Evolutionary conservation across 2,113 vertebrate species (phyloP).

Genomic region (Lathamus discolor): DNA sequence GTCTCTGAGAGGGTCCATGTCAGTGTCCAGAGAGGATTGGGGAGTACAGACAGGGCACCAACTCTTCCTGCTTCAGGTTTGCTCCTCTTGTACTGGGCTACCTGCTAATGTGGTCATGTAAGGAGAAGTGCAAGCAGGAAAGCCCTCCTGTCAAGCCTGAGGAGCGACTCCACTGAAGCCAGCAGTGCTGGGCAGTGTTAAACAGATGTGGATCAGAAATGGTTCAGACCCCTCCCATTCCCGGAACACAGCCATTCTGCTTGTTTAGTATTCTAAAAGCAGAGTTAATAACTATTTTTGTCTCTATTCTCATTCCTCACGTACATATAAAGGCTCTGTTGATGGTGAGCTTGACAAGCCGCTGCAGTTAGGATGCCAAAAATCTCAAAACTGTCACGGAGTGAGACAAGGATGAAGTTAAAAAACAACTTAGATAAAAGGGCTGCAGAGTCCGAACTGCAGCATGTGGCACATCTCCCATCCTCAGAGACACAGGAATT

Average conservation of each 20-base stretch:
- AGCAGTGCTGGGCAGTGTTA: fast-evolving
- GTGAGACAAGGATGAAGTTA: conserved; percentile 38
- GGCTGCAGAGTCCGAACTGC: conserved; percentile 27
- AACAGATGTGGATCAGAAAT: neutral
- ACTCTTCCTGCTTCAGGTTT: fast-evolving
- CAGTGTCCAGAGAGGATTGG: fast-evolving
- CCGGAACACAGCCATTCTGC: neutral
- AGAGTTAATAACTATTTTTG: conserved; percentile 56
- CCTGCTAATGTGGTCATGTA: neutral
- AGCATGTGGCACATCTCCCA: conserved; percentile 50
- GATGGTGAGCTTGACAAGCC: conserved; percentile 49
- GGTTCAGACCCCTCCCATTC: neutral
- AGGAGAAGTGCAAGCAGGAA: neutral
- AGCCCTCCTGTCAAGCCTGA: fast-evolving
- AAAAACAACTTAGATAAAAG: conserved; percentile 61
- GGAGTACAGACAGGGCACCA: neutral
- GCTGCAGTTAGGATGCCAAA: conserved; percentile 58
- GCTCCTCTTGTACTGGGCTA: neutral
- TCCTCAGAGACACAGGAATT: conserved; percentile 46
- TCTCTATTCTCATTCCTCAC: conserved; percentile 49
- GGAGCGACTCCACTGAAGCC: fast-evolving
- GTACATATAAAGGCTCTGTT: conserved; percentile 30
- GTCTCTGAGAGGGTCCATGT: fast-evolving
- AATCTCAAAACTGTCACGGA: conserved; percentile 60
- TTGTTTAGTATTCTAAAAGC: conserved; percentile 25